phyloP scores from a whole-genome alignment of 2,888 invertebrate genomes.

The Lithodes maja region DNA sequence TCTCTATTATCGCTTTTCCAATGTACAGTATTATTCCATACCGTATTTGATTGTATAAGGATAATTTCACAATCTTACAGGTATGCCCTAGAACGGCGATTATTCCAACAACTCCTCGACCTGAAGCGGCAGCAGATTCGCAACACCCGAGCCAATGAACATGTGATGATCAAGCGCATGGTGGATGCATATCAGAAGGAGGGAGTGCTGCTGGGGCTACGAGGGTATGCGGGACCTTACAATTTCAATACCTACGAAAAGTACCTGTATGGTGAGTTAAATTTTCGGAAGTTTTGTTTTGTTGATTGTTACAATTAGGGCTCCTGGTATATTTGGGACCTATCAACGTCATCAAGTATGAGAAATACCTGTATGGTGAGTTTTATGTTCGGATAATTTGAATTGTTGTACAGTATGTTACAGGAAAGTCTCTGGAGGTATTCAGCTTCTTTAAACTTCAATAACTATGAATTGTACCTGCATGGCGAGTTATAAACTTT shows the following conservation, averaged over 20 bases:
- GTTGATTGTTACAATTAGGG: background rate
- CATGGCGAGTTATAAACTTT: no score
- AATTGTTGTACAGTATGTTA: no score
- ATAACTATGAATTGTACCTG: no score
- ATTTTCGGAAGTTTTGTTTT: background rate
- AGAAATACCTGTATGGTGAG: no score
- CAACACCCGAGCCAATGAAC: conserved; percentile 90
- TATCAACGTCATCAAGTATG: no score
- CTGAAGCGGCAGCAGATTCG: conserved; percentile 93
- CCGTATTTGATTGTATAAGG: no score
- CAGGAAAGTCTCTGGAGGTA: no score
- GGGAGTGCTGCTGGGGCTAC: conserved; percentile 80
- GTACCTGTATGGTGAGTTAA: conserved; percentile 83
- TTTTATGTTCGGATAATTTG: no score
- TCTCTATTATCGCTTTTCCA: no score
- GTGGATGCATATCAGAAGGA: conserved; percentile 89
- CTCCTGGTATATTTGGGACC: background rate
- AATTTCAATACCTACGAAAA: conserved; percentile 83
- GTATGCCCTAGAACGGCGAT: conserved; percentile 92
- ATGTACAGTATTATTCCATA: no score
- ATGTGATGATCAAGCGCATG: conserved; percentile 89
- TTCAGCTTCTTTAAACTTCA: no score
- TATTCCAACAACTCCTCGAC: conserved; percentile 94
- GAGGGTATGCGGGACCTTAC: conserved; percentile 76
- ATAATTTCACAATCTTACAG: conserved; percentile 74